Percentiles rank a stretch among this genome's conserved stretches.
Evolutionary conservation across 2,888 invertebrate species (phyloP).

Genomic region (Diplolepis rosae): DNA sequence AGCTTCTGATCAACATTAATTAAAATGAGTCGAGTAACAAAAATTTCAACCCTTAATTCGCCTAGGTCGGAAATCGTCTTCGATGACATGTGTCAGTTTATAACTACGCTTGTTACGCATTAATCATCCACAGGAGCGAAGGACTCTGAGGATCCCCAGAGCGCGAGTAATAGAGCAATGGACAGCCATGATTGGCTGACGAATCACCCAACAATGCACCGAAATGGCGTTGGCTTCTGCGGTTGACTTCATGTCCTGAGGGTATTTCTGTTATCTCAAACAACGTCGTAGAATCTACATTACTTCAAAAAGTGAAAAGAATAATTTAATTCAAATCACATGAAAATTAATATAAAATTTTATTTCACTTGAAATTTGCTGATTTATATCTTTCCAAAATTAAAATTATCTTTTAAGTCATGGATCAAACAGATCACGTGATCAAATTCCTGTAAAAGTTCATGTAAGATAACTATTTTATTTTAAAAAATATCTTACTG

Average conservation of each 20-base stretch:
- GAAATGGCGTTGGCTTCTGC: conserved; percentile 49
- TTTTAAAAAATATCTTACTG: too few relatives aligned
- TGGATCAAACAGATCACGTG: too few relatives aligned
- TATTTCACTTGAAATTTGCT: too few relatives aligned
- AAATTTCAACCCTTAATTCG: background rate
- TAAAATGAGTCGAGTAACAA: background rate
- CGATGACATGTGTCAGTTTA: conserved; percentile 34
- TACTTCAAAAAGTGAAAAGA: background rate
- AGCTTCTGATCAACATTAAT: background rate
- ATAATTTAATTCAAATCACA: too few relatives aligned
- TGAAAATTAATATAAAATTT: too few relatives aligned
- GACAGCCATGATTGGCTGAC: conserved; percentile 55
- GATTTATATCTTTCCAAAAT: too few relatives aligned
- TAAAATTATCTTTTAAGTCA: too few relatives aligned
- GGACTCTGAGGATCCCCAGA: conserved; percentile 34
- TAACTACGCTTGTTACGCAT: conserved; percentile 34
- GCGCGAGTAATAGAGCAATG: conserved; percentile 49
- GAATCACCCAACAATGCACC: conserved; percentile 50
- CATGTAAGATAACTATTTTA: too few relatives aligned
- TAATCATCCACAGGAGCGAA: conserved; percentile 31
- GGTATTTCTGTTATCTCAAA: background rate
- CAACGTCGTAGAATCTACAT: background rate
- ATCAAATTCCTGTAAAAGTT: too few relatives aligned
- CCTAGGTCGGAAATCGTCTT: conserved; percentile 11
- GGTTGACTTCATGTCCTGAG: conserved; percentile 2